These are phyloP conservation scores for Erebia epiphron DNA, from an alignment of 2,888 invertebrate species.

Conservation along the genomic window DNA sequence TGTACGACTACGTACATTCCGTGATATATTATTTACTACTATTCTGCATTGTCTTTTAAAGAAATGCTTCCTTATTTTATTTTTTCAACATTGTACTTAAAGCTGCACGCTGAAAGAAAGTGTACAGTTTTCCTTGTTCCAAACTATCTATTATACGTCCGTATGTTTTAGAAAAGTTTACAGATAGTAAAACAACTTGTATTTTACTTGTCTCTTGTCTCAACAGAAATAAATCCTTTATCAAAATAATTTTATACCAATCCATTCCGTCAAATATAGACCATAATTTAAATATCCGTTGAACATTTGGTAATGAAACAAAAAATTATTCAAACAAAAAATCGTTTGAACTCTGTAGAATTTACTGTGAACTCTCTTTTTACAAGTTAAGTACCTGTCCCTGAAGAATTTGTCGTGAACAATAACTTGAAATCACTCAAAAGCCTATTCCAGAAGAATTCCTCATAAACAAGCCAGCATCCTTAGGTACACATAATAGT, in stretches of 20 bases:
- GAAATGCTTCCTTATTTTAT: background rate
- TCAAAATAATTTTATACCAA: background rate
- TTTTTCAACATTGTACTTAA: background rate
- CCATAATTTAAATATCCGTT: too few species aligned
- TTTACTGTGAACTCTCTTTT: background rate
- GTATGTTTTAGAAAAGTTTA: background rate
- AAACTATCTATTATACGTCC: background rate
- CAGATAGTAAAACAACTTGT: too few species aligned
- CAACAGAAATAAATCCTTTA: too few species aligned
- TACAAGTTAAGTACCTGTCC: conserved; percentile 3
- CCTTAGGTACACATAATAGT: conserved; percentile 26
- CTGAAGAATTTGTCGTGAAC: conserved; percentile 2
- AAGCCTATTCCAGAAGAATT: conserved; percentile 23
- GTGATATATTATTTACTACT: background rate
- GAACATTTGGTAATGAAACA: background rate
- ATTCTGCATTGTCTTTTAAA: background rate
- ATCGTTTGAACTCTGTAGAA: background rate
- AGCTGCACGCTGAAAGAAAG: background rate
- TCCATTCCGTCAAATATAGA: background rate
- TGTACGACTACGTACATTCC: background rate
- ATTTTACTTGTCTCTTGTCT: background rate
- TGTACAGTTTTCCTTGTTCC: background rate
- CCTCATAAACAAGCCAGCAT: conserved; percentile 21
- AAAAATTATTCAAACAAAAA: background rate
- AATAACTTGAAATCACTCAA: conserved; percentile 19